Evolutionary conservation across 2,797 vertebrate species (phyloP).

Genomic region (Molossus alvarezi): DNA sequence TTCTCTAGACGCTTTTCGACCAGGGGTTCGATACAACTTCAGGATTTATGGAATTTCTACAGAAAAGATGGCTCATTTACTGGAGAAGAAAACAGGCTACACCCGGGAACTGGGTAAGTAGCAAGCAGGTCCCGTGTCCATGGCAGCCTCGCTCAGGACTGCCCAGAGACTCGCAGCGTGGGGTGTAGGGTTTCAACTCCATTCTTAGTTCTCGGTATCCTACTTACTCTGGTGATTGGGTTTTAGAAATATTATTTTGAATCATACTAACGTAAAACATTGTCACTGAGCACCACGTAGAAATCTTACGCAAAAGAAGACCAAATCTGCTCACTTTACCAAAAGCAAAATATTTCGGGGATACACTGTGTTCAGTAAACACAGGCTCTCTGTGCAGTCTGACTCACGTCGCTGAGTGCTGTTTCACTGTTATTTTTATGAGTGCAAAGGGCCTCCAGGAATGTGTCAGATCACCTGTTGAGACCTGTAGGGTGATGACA

Average conservation of each 20-base stretch:
- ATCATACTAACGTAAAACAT: neutral
- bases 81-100: slow-evolving; percentile 93
- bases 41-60: slow-evolving; percentile 90
- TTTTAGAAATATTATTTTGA: slow-evolving; percentile 8
- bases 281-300: neutral
- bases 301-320: neutral
- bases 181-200: neutral
- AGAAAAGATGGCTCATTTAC: slow-evolving; percentile 84
- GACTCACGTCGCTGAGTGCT: neutral
- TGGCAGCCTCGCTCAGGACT: neutral
- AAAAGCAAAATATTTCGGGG: neutral
- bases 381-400: neutral
- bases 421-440: neutral
- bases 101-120: slow-evolving; percentile 92
- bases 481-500: neutral
- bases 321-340: neutral
- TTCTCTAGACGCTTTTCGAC: slow-evolving; percentile 90
- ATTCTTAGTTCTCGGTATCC: neutral
- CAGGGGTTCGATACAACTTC: slow-evolving; percentile 92
- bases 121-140: fast-evolving
- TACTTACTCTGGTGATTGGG: neutral
- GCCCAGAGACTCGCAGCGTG: neutral
- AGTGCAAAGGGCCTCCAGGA: neutral
- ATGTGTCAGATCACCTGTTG: neutral
- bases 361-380: neutral